Conservation (phyloP, 1,140 invertebrate genomes). For the Sminthurides bifidus region DNA sequence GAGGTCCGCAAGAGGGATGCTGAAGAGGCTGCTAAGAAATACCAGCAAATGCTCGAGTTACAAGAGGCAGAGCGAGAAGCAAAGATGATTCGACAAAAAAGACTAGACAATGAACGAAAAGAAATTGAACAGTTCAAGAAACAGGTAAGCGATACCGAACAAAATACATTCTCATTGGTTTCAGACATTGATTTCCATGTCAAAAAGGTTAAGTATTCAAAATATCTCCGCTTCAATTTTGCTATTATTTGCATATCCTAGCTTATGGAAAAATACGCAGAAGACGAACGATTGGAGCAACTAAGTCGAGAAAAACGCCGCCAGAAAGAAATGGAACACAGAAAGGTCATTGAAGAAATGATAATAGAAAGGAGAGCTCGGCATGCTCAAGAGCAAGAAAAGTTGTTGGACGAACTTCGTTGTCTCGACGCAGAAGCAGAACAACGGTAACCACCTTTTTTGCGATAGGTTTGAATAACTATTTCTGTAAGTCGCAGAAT, state of each 20-base stretch:
- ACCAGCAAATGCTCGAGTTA: slow-evolving; percentile 17
- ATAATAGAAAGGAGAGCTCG: slow-evolving; percentile 24
- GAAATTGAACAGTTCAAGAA: slow-evolving; percentile 25
- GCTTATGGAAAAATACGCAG: slow-evolving; percentile 30
- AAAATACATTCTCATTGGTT: not conserved
- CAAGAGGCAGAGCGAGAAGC: slow-evolving; percentile 23
- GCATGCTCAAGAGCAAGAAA: slow-evolving; percentile 25
- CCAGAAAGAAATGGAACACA: slow-evolving; percentile 22
- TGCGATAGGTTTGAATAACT: no score
- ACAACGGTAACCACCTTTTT: slow-evolving; percentile 12
- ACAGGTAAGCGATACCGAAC: slow-evolving; percentile 13
- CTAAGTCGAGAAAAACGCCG: slow-evolving; percentile 21
- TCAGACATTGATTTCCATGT: not conserved
- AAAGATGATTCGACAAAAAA: slow-evolving; percentile 19
- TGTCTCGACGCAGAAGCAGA: slow-evolving; percentile 23
- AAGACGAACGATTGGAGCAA: slow-evolving; percentile 30
- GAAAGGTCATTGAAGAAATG: slow-evolving; percentile 29
- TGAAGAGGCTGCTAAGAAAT: slow-evolving; percentile 15
- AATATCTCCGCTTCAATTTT: not conserved
- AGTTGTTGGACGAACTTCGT: slow-evolving; percentile 11
- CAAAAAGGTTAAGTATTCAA: not conserved
- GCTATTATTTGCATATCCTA: no score
- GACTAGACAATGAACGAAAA: slow-evolving; percentile 17
- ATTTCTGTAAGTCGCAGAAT: not conserved
- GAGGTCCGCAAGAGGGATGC: slow-evolving; percentile 17